Base-by-base conservation (phyloP, 2,113 vertebrate species). In the Heliornis fulica region DNA sequence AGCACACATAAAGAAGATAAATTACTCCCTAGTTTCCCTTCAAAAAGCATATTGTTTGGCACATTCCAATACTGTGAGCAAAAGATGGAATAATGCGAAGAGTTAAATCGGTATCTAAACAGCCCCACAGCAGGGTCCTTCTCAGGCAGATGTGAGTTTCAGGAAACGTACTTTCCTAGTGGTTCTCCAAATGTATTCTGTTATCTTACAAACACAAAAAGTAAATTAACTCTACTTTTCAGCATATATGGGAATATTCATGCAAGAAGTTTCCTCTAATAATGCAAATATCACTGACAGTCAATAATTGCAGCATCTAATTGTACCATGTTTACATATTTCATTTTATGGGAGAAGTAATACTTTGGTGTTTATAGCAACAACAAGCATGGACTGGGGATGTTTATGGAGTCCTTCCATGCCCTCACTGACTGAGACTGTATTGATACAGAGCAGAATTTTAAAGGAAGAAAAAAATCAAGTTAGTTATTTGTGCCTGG, bases 1-100 rank as follows among this genome's bases (percentile, higher is more conserved):
- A 98, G 97, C 98, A 97, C 97, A 98, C 97, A 98, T 98, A 98
- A 98, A 98, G 98, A 98, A 98, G 97, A 98, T 97, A 97, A 98
- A 98, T 97, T 97, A 96, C 97, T 97, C 98, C 97, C 97, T 91
- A 91, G 95, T 97, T 98, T 96, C 96, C 96, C 92, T 98, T 98
- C 97, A 96, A 98, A 98, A 98, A 97, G 96, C 97, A 98, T 98
- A 98, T 98, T 98, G 98, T 98, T 96, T 83, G 65, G 92, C 96
- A 95, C 98, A 98, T 98, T 98, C 98, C 98, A 97, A 97, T 94
- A 97, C 90, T n/a, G 89, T 97, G 97, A 98, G 97, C 93, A 72
- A 98, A 97, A 96, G 94, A 95, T 25, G 45, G 97, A 96, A 97
- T 95, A 90, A 97, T 85, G 95, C 0, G 90, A 96, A 97, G 97